Base-by-base conservation (phyloP, 2,113 vertebrate species). In the Agelaius tricolor region DNA sequence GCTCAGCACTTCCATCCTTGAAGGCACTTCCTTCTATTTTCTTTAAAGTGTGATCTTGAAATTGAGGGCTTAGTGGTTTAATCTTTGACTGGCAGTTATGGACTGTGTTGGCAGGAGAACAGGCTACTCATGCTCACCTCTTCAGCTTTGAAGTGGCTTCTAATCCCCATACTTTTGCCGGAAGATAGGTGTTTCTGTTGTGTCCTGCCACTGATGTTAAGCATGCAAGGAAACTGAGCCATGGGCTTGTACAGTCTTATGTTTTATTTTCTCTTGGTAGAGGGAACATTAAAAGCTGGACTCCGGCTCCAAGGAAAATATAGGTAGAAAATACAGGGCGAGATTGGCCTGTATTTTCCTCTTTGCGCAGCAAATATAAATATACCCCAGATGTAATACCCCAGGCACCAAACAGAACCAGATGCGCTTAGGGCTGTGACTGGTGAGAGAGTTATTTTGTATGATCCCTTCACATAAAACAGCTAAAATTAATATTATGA, bases 401-500 rank as follows among this genome's bases (percentile, higher is more conserved):
- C 72, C 54, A 80, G 66, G 37, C 61, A 81, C 37, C 57, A 90
- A 90, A 44, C 4, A 71, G 76, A 89, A 90, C 35, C 68, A 87
- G 69, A 91, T 5, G 5, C 28, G 1, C 41, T 74, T 63, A 65
- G 46, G 57, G 47, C n/a, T 90, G 31, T 24, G 24, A 46, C 49
- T 68, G 44, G 15, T 81, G 57, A 75, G 75, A 72, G 95, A 89
- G 52, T 72, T 84, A 65, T 49, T 90, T 90, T 80, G 49, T 30
- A 73, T 30, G 13, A 75, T 28, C 26, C 16, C 4, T 84, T 87
- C 49, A 73, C 26, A 68, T 82, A 75, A 94, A 92, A 1, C 15
- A 84, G 61, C 80, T 82, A 91, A 95, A 94, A 92, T 91, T 84
- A 95, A 61, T 76, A 71, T 68, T 67, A 92, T 44, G 43, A 92